These are phyloP conservation scores for Meda fulgida DNA, from an alignment of 2,797 vertebrate genomes.

Conservation along the genomic window DNA sequence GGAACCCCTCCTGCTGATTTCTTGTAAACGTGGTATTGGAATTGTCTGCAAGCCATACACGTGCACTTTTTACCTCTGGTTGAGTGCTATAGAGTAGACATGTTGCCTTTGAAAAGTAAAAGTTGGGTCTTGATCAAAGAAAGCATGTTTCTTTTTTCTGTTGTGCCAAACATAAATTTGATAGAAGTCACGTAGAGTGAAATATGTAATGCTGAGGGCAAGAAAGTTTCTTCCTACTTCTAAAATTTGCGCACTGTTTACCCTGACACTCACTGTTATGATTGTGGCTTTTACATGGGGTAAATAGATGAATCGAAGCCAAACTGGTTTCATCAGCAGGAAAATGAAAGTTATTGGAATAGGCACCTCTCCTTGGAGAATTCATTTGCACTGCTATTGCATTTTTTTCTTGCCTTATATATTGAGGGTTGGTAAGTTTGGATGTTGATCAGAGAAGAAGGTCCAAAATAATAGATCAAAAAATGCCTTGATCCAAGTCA, in stretches of 20 bases:
- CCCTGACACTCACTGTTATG: neutral
- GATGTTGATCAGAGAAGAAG: constrained; percentile 5
- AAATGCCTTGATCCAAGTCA: constrained; percentile 17
- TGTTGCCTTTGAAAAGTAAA: constrained; percentile 51
- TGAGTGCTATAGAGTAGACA: constrained; percentile 37
- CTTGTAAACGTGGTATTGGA: constrained; percentile 26
- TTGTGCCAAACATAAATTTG: constrained; percentile 47
- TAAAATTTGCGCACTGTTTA: neutral
- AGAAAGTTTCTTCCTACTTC: constrained; percentile 31
- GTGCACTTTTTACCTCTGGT: constrained; percentile 44
- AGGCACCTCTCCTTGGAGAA: constrained; percentile 21
- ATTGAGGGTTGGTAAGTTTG: neutral
- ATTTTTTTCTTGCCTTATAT: neutral
- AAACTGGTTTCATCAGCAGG: constrained; percentile 15
- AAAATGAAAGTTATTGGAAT: constrained; percentile 6
- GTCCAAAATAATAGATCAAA: constrained; percentile 28
- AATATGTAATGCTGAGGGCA: constrained; percentile 41
- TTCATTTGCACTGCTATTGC: neutral
- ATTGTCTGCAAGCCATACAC: constrained; percentile 41
- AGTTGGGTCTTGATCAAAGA: constrained; percentile 57
- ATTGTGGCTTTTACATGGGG: constrained; percentile 14
- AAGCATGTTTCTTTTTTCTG: constrained; percentile 43
- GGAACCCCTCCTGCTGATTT: constrained; percentile 38
- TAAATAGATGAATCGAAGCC: constrained; percentile 22
- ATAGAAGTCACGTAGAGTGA: constrained; percentile 47